These are phyloP conservation scores for Caenorhabditis sp. DNA, from an alignment of 2,888 invertebrate genomes.

Conservation along the genomic window DNA sequence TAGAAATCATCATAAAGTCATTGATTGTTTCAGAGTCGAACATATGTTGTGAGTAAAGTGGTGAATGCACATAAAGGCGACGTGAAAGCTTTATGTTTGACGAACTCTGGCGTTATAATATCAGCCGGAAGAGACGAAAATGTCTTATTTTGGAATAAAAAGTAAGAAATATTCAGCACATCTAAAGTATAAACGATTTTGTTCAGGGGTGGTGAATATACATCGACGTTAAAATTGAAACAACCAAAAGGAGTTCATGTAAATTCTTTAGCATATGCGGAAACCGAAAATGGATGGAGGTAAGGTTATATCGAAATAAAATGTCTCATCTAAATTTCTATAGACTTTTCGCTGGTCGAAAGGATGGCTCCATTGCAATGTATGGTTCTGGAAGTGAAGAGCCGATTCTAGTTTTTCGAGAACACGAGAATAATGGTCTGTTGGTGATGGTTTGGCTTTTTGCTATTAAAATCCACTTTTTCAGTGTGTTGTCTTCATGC, in stretches of 20 bases:
- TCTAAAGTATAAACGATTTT: slow-evolving; percentile 10
- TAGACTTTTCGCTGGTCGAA: slow-evolving; percentile 44
- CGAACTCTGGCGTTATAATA: slow-evolving; percentile 41
- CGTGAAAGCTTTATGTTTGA: slow-evolving; percentile 40
- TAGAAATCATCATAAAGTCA: background rate
- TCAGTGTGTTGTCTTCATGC: slow-evolving; percentile 74
- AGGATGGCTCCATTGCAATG: slow-evolving; percentile 60
- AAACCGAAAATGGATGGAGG: slow-evolving; percentile 43
- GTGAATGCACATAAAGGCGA: slow-evolving; percentile 50
- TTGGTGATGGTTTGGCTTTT: too few relatives aligned
- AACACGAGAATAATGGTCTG: slow-evolving; percentile 53
- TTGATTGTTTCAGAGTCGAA: slow-evolving; percentile 11
- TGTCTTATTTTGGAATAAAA: slow-evolving; percentile 51
- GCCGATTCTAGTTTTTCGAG: slow-evolving; percentile 30
- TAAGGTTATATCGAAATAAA: background rate
- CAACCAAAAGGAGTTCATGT: slow-evolving; percentile 46
- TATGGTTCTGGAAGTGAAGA: slow-evolving; percentile 43
- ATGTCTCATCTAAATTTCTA: background rate
- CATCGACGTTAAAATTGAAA: slow-evolving; percentile 10
- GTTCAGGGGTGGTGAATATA: slow-evolving; percentile 41
- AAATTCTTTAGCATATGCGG: slow-evolving; percentile 55
- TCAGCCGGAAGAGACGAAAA: slow-evolving; percentile 60
- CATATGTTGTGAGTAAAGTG: slow-evolving; percentile 31
- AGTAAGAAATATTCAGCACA: slow-evolving; percentile 13
- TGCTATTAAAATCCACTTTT: too few relatives aligned